These are phyloP conservation scores for Thunnus thynnus DNA, from an alignment of 2,113 vertebrate genomes.

Conservation along the genomic window DNA sequence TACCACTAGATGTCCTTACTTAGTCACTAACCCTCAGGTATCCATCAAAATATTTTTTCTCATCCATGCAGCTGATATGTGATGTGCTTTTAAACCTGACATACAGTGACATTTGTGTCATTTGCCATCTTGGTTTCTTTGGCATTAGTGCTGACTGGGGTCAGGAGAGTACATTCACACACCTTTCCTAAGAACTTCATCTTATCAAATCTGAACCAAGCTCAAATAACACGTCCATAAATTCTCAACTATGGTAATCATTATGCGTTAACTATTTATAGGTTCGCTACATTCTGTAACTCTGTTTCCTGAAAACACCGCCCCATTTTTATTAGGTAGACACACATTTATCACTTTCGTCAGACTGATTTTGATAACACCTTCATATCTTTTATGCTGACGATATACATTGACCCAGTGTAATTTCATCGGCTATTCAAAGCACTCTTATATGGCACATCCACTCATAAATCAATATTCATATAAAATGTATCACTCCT, in stretches of 20 bases:
- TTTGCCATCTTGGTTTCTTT: background rate
- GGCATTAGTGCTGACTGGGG: background rate
- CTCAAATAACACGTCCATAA: constrained; percentile 17
- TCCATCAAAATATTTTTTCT: background rate
- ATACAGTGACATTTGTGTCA: background rate
- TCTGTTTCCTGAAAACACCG: background rate
- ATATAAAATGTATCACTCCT: constrained; percentile 12
- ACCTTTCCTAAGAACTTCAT: background rate
- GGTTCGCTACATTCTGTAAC: background rate
- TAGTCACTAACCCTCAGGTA: constrained; percentile 6
- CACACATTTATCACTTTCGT: background rate
- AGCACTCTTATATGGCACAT: background rate
- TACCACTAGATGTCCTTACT: constrained; percentile 61
- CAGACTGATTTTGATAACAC: background rate
- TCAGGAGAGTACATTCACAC: background rate
- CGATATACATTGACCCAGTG: too few relatives aligned
- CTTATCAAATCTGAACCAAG: constrained; percentile 21
- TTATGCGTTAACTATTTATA: background rate
- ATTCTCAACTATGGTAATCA: background rate
- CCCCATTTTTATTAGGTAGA: constrained; percentile 5
- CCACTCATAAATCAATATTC: constrained; percentile 9
- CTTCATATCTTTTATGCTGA: background rate
- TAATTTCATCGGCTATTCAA: background rate
- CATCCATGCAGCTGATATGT: background rate
- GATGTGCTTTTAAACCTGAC: background rate